A percentile compares a stretch with the other conserved stretches of the same genome.
These are phyloP conservation scores for Rhorus exstirpatorius DNA, from an alignment of 2,888 invertebrate species.

Conservation along the genomic window DNA sequence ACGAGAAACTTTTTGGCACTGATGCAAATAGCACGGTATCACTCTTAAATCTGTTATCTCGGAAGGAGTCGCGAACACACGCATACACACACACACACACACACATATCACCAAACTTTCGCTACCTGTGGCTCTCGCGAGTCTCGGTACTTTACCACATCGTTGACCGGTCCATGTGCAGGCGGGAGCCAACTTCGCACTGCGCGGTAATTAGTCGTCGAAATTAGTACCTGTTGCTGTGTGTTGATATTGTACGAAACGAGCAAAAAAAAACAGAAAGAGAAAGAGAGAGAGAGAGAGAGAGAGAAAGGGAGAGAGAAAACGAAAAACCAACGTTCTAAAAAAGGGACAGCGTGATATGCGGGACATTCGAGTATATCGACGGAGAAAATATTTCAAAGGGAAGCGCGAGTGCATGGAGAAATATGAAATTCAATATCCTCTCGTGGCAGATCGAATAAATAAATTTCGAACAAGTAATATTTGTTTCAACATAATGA, in stretches of 20 bases:
- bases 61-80: slow-evolving; percentile 25
- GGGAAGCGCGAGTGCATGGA: not conserved
- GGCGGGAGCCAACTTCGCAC: slow-evolving; percentile 17
- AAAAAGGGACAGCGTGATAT: no score
- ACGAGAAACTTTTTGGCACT: slow-evolving; percentile 37
- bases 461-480: not conserved
- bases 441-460: no score
- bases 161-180: not conserved
- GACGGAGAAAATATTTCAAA: slow-evolving; percentile 3
- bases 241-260: slow-evolving; percentile 50
- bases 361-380: not conserved
- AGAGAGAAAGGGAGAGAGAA: no score
- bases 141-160: not conserved
- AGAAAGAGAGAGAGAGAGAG: no score
- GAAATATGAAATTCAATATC: no score
- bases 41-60: slow-evolving; percentile 34
- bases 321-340: not conserved
- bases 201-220: slow-evolving; percentile 71
- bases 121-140: slow-evolving; percentile 47
- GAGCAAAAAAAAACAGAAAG: slow-evolving; percentile 23
- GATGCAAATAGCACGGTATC: slow-evolving; percentile 40
- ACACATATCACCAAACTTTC: not conserved
- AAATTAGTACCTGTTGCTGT: slow-evolving; percentile 78
- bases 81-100: not conserved
- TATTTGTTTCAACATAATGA: no score